phyloP scores from a whole-genome alignment of 2,797 vertebrate genomes.

The Pampus argenteus region DNA sequence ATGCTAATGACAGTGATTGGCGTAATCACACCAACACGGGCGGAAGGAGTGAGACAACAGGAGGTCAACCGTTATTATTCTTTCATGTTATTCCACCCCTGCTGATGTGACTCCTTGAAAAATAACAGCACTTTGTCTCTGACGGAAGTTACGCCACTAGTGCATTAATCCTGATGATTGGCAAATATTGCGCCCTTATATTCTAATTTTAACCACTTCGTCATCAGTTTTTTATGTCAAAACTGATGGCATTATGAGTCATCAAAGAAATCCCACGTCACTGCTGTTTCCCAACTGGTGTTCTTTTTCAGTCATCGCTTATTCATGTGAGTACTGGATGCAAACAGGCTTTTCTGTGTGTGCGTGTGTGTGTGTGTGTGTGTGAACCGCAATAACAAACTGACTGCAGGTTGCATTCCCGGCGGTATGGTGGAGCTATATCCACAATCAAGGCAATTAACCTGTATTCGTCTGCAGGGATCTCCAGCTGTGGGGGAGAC shows the following conservation, averaged over 20 bases:
- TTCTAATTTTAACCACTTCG: conserved; percentile 56
- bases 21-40: conserved; percentile 75
- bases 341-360: conserved; percentile 20
- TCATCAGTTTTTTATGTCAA: conserved; percentile 23
- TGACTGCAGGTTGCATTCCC: conserved; percentile 65
- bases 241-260: conserved; percentile 43
- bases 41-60: conserved; percentile 68
- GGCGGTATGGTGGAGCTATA: conserved; percentile 64
- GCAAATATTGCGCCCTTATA: conserved; percentile 32
- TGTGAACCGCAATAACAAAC: conserved; percentile 62
- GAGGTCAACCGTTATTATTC: conserved; percentile 71
- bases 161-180: conserved; percentile 58
- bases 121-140: conserved; percentile 46
- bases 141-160: conserved; percentile 20
- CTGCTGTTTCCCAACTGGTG: conserved; percentile 23
- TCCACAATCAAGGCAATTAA: conserved; percentile 86
- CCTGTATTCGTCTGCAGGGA: conserved; percentile 78
- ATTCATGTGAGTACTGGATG: conserved; percentile 25
- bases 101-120: conserved; percentile 51
- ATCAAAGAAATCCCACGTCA: conserved; percentile 32
- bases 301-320: conserved; percentile 21
- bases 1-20: conserved; percentile 83
- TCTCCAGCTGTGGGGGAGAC: conserved; percentile 75
- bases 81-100: conserved; percentile 54
- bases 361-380: neutral